Conservation (phyloP, 2,797 vertebrate genomes). For the Thalassophryne amazonica region DNA sequence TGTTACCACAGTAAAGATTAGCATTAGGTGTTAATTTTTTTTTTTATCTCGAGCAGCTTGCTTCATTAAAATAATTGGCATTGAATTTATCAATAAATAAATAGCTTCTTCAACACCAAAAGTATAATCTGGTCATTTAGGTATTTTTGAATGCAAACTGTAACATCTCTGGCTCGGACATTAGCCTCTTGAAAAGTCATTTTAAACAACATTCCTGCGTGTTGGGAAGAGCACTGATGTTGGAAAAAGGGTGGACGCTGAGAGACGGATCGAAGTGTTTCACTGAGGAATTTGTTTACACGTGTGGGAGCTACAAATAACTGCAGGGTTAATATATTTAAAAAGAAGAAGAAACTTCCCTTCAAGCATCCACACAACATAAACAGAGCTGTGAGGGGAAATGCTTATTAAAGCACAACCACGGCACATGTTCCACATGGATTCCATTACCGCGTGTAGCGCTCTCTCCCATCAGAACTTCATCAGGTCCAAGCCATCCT, state of each 20-base stretch:
- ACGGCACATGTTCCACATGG: slow-evolving; percentile 70
- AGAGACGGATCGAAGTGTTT: slow-evolving; percentile 52
- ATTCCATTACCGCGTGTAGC: slow-evolving; percentile 60
- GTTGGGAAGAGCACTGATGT: too few species aligned
- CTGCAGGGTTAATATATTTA: slow-evolving; percentile 68
- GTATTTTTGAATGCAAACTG: too few species aligned
- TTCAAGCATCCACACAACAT: slow-evolving; percentile 68
- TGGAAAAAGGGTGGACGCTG: slow-evolving; percentile 28
- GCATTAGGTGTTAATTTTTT: too few species aligned
- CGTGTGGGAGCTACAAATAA: slow-evolving; percentile 77
- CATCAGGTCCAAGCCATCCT: slow-evolving; percentile 27
- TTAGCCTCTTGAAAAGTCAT: too few species aligned
- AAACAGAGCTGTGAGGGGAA: slow-evolving; percentile 65
- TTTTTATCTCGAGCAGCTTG: too few species aligned
- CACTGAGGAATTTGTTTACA: slow-evolving; percentile 79
- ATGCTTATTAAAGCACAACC: slow-evolving; percentile 63
- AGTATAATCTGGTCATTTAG: too few species aligned
- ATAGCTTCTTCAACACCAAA: too few species aligned
- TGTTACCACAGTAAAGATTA: too few species aligned
- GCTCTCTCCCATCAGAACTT: slow-evolving; percentile 38
- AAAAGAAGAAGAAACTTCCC: slow-evolving; percentile 61
- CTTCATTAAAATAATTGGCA: too few species aligned
- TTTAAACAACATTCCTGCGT: too few species aligned
- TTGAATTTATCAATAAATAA: too few species aligned
- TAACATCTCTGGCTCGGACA: too few species aligned